Base-by-base conservation (phyloP, 2,113 vertebrate genomes). In the Catharus fuscescens region DNA sequence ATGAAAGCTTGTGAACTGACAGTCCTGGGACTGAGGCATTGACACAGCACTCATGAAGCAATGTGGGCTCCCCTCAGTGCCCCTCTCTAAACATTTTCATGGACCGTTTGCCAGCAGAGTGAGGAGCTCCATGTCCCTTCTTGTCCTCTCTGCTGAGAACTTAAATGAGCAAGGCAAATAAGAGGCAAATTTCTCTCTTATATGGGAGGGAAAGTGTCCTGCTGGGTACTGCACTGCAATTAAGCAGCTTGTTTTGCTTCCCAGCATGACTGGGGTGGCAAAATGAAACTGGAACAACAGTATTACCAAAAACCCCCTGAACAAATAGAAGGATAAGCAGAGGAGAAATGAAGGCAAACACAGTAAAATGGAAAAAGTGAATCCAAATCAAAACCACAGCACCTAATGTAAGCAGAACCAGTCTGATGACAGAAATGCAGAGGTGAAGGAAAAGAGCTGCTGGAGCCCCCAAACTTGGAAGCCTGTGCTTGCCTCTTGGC, bases 191-290 rank as follows among this genome's bases (percentile, higher is more conserved):
- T 29, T 28, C 50, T 40, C 25, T 72, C 50, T 34, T 60, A 6
- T 0, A 31, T 7, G 6, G 57, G 57, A 86, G 65, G 25, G 48
- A 38, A 72, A 14, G 16, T 24, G 52, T 71, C 91, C 73, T 93
- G 93, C 94, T 85, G 93, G 26, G 80, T 32, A 40, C 67, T 85
- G 70, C 40, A 26, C 78, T 81, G 93, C 89, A 85, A 87, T 95
- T 95, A 95, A 95, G 36, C 21, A 56, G 50, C 73, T 89, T 81
- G 66, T 81, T 95, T 96, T 7, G 7, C 80, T 91, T 91, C 93
- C 57, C 89, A 95, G 94, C 70, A 31, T 79, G 93, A 64, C 48
- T 34, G 36, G 62, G 61, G 28, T 14, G 13, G n/a, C 59, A 50
- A 26, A n/a, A 80, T 64, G 47, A 70, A 73, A 86, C 56, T 60